Evolutionary conservation across 2,888 invertebrate genomes (phyloP), one percentile per base, ranked within the genome.

Genomic region (Sussaba pulchella): DNA sequence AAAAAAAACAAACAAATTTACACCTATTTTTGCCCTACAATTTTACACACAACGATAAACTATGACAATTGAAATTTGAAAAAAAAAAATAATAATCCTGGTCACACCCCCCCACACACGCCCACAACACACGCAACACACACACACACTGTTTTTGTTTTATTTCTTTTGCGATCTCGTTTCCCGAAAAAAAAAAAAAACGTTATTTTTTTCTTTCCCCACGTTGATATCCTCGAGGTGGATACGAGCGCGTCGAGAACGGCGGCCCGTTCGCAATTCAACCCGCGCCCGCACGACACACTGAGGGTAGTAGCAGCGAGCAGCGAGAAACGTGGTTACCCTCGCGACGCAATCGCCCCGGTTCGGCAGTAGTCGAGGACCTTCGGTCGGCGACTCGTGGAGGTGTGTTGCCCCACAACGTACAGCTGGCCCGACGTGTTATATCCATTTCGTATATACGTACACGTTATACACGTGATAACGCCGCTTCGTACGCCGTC

Each of bases 281-380:
- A 87, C 85, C 86, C 86, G 87, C 87, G 87, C 86, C 87, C 87
- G 88, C 87, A 87, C 85, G 85, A 82, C 88, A 87, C 86, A 88
- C 88, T 85, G 87, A 85, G 88, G 88, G 88, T 87, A 85, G 81
- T 78, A 78, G 78, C 73, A 73, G 81, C 54, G 73, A 78, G 43
- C 69, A 57, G 36, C 69, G 78, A 78, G 87, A 89, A 89, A 88
- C 89, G 89, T 89, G 89, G 86, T 89, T 89, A 87, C 88, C 88
- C 85, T 87, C 87, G 88, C 86, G 85, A 87, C 88, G 87, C 83
- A 82, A 79, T 87, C 87, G 87, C 77, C 54, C 36, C 41, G 52
- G 66, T 81, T 88, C 88, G 88, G 87, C 71, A 64, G 63, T 10
- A 19, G 26, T 85, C 85, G 83, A 54, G 52, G 54, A 75, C 50